A percentile compares a stretch with the other conserved stretches of the same genome.
Conservation (phyloP, 2,113 vertebrate species). For the Hemicordylus capensis region DNA sequence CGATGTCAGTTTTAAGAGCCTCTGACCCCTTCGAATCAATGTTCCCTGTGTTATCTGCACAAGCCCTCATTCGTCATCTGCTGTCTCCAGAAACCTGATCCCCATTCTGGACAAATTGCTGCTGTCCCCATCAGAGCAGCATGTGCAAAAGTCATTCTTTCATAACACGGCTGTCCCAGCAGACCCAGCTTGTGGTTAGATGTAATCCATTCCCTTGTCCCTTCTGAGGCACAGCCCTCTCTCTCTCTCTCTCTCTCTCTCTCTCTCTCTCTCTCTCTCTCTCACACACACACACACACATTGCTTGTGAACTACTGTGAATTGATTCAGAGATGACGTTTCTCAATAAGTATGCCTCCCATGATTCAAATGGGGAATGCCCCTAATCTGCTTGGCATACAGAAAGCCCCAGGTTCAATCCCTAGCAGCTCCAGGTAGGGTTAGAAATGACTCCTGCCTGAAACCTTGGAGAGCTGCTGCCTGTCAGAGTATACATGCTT, state of each 20-base stretch:
- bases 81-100: constrained; percentile 1
- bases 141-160: constrained; percentile 29
- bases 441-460: no score
- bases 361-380: no score
- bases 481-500: no score
- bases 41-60: constrained; percentile 31
- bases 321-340: no score
- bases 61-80: constrained; percentile 18
- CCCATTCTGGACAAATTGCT: constrained; percentile 13
- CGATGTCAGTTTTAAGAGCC: constrained; percentile 25
- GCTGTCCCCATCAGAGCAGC: neutral
- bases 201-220: neutral
- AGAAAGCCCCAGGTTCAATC: no score
- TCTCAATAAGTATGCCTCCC: no score
- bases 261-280: no score
- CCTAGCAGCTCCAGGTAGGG: no score
- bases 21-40: constrained; percentile 4
- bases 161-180: neutral
- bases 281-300: no score
- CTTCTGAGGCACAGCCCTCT: neutral
- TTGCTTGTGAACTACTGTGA: no score
- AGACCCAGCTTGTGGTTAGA: neutral
- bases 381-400: no score
- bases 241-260: neutral
- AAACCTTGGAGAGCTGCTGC: no score